Base-by-base conservation (phyloP, 2,888 invertebrate genomes). In the Zonitis immaculata region DNA sequence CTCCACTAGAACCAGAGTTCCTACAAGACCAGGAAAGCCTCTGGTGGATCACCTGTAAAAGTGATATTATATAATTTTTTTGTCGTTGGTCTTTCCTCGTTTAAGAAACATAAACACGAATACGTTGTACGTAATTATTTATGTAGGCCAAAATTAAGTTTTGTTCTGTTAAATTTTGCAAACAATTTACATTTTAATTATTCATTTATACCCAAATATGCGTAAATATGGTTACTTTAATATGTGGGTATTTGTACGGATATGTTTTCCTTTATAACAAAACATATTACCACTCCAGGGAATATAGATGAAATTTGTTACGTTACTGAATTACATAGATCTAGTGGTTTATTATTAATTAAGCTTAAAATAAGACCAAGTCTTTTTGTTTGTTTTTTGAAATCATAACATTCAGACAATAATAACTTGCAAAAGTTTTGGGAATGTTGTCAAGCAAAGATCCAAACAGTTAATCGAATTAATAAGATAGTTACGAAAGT, bases 131-230 rank as follows among this genome's bases (percentile, higher is more conserved):
- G 32, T 18, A 18, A 12, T n/a, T n/a, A 12, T 35, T 28, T 30
- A 43, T 30, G 20, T 14, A 52, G 49, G 52, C 42, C 52, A 52
- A 45, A 48, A 52, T 43, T 47, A 39, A 49, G 45, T 52, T 39
- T 44, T 45, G 25, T 39, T n/a, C n/a, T n/a, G 11, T 5, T 4
- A 18, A 35, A 16, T 35, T 9, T 9, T 18, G n/a, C 32, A 18
- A 6, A 35, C 35, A 16, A 32, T 42, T 42, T 48, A 45, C 45
- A 51, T 45, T 51, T 54, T 55, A 55, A 55, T 55, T 55, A 51
- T 55, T 55, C 51, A 55, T 51, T 55, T 3, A 32, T 43, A 44
- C 44, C 39, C 8, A 44, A 51, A 54, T 54, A 39, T 47, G 47
- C 47, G 50, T 50, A 54, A 54, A 54, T 54, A 47, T 54, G 47